Percentiles rank a stretch among this genome's conserved stretches.
Evolutionary conservation across 2,797 vertebrate species (phyloP).

Genomic region (Atherinosoma microstoma): DNA sequence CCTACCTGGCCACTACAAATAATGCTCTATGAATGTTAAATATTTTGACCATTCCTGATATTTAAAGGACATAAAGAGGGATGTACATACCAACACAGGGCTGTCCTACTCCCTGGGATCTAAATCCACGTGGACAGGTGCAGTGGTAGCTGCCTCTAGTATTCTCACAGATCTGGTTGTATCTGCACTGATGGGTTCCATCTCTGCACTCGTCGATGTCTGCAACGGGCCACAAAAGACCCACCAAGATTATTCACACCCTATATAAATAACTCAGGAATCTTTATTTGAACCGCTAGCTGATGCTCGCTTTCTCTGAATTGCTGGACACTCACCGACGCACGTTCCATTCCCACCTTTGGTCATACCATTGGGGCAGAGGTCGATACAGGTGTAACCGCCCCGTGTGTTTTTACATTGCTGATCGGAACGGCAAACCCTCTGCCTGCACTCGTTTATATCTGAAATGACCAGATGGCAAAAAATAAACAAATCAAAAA

Average conservation of each 20-base stretch:
- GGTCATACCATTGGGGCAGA: conserved; percentile 94
- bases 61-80: background rate
- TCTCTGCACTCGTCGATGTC: conserved; percentile 95
- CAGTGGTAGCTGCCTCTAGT: conserved; percentile 94
- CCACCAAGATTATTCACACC: background rate
- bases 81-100: conserved; percentile 90
- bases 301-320: background rate
- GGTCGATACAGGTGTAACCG: conserved; percentile 94
- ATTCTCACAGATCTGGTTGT: conserved; percentile 97
- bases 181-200: conserved; percentile 93
- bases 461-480: conserved; percentile 78
- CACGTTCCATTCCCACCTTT: conserved; percentile 93
- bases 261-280: background rate
- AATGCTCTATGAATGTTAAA: background rate
- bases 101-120: conserved; percentile 89
- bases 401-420: conserved; percentile 96
- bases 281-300: background rate
- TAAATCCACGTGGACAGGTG: conserved; percentile 90
- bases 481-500: background rate
- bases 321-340: conserved; percentile 84
- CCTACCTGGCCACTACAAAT: background rate
- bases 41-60: background rate
- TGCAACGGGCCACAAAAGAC: conserved; percentile 57
- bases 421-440: conserved; percentile 93
- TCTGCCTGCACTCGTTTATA: conserved; percentile 95